Evolutionary conservation across 1,140 invertebrate species (phyloP).

Genomic region (Aphelinus certus): DNA sequence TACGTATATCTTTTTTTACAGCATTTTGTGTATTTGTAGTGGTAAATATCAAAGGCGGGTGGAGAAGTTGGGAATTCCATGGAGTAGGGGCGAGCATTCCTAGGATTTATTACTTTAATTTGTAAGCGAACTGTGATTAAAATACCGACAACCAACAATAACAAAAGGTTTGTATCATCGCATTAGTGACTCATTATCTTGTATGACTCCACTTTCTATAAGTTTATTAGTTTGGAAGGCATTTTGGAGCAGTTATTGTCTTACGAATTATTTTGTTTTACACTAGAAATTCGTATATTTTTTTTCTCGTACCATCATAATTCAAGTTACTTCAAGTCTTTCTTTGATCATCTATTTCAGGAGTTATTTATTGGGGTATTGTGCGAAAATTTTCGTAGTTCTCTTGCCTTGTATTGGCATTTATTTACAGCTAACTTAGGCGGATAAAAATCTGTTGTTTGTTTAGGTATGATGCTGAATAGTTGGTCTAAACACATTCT

Average conservation of each 20-base stretch:
- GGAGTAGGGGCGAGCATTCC: not conserved
- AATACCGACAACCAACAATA: not conserved
- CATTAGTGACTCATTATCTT: not conserved
- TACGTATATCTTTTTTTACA: no score
- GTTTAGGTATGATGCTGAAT: constrained; percentile 67
- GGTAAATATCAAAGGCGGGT: not conserved
- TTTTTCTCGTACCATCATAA: not conserved
- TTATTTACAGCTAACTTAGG: no score
- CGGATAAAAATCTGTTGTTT: not conserved
- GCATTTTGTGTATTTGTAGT: not conserved
- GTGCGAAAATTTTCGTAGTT: not conserved
- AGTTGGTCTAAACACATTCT: constrained; percentile 77
- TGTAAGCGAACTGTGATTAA: not conserved
- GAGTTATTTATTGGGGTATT: not conserved
- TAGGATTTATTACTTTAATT: constrained; percentile 5
- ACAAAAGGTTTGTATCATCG: not conserved
- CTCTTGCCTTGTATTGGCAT: not conserved
- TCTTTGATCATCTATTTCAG: not conserved
- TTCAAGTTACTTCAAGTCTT: not conserved
- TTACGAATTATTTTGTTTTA: not conserved
- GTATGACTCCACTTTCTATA: not conserved
- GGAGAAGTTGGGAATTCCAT: constrained; percentile 1
- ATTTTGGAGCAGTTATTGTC: not conserved
- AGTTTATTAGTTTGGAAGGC: not conserved
- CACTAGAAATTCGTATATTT: not conserved